Percentiles rank a stretch among this genome's conserved stretches.
These are phyloP conservation scores for Pseudotriccus pelzelni DNA, from an alignment of 2,797 vertebrate genomes.

Conservation along the genomic window DNA sequence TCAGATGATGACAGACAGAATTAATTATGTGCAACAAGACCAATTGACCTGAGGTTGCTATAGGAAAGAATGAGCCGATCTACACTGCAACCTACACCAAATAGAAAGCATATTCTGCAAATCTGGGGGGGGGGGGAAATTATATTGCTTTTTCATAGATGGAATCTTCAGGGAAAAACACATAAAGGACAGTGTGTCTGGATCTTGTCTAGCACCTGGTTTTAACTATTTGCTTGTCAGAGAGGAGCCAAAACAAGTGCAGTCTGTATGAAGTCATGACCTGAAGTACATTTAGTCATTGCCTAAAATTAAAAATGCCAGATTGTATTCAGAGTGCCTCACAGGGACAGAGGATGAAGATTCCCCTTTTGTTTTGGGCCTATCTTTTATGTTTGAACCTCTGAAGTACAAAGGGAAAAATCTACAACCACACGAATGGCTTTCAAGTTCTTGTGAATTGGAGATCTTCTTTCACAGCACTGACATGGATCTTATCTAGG, in stretches of 20 bases:
- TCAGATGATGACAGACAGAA: constrained; percentile 46
- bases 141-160: constrained; percentile 12
- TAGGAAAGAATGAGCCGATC: constrained; percentile 2
- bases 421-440: neutral
- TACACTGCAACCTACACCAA: neutral
- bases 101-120: constrained; percentile 2
- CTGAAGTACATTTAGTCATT: neutral
- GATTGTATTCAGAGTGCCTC: neutral
- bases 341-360: neutral
- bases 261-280: neutral
- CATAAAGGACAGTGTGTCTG: neutral
- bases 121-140: neutral
- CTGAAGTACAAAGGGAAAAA: neutral
- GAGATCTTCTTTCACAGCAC: neutral
- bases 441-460: neutral
- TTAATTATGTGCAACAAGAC: constrained; percentile 8
- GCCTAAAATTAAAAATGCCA: neutral
- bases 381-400: neutral
- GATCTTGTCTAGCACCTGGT: neutral
- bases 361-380: neutral
- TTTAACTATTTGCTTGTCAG: constrained; percentile 5
- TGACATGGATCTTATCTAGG: neutral
- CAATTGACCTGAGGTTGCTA: neutral
- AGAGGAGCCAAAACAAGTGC: neutral
- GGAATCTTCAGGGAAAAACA: neutral